Percentiles rank a stretch among this genome's conserved stretches.
phyloP scores from a whole-genome alignment of 2,113 vertebrate genomes.

The Taxidea taxus region DNA sequence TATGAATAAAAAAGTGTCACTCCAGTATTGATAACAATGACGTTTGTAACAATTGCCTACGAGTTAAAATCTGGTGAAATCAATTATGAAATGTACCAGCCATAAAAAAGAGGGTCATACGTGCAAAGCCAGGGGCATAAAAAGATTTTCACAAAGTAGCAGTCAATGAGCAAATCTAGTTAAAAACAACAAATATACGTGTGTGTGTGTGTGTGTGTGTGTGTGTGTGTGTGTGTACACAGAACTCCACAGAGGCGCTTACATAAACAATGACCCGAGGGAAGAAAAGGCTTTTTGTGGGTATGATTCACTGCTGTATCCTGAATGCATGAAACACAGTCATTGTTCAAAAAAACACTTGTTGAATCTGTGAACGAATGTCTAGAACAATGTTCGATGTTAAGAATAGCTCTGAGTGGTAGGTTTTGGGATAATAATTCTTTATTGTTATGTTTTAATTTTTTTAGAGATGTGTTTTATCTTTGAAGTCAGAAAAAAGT shows the following conservation, averaged over 20 bases:
- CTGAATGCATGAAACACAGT: neutral
- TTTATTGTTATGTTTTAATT: neutral
- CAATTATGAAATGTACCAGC: neutral
- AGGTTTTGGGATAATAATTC: neutral
- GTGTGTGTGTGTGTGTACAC: too few species aligned
- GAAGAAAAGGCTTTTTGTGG: neutral
- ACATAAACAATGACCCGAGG: too few species aligned
- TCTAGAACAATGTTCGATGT: neutral
- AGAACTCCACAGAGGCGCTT: neutral
- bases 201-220: neutral
- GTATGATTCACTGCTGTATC: neutral
- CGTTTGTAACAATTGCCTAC: neutral
- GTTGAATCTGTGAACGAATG: neutral
- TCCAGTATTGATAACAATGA: neutral
- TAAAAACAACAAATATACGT: neutral
- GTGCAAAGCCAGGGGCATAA: neutral
- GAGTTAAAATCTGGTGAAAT: neutral
- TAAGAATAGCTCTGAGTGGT: neutral
- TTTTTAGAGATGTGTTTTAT: neutral
- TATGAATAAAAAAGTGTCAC: neutral
- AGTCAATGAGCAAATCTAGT: neutral
- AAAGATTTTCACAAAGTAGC: neutral
- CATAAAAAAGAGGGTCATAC: neutral
- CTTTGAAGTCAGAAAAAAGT: neutral
- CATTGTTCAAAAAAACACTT: neutral